Evolutionary conservation across 30 jellyfish, hydroid and myxozoan genomes (phyloP).

Genomic region (Cassiopea andromeda): DNA sequence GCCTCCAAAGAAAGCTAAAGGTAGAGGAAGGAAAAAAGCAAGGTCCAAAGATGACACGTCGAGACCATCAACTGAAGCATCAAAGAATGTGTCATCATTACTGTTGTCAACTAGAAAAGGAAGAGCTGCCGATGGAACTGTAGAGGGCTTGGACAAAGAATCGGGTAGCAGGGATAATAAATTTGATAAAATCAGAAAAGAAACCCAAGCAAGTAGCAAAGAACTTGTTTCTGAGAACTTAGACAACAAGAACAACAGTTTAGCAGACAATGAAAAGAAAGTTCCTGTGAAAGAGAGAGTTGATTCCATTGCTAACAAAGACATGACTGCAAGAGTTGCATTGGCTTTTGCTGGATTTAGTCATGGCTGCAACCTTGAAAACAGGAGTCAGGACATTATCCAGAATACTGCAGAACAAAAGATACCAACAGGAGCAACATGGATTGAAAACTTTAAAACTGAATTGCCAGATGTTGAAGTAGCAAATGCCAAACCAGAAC

Average conservation of each 20-base stretch:
- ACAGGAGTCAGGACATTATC: neutral
- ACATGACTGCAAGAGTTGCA: slow-evolving; percentile 51
- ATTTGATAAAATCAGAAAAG: neutral
- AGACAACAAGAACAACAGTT: neutral
- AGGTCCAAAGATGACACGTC: slow-evolving; percentile 55
- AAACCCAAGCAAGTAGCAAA: neutral
- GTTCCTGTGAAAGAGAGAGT: neutral
- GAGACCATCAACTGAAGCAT: slow-evolving; percentile 6
- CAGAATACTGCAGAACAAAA: slow-evolving; percentile 3
- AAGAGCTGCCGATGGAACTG: neutral
- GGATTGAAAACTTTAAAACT: slow-evolving; percentile 19
- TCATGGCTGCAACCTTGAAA: neutral
- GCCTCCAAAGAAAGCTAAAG: slow-evolving; percentile 41
- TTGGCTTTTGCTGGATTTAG: slow-evolving; percentile 55
- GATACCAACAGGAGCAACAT: slow-evolving; percentile 49
- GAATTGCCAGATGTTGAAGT: neutral
- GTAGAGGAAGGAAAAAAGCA: slow-evolving; percentile 24
- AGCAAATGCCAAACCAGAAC: neutral
- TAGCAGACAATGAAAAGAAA: neutral
- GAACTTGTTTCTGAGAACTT: neutral
- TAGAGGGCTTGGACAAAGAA: neutral
- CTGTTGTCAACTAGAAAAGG: neutral
- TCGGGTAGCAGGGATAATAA: neutral
- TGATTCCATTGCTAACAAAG: neutral
- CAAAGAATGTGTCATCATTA: slow-evolving; percentile 18